phyloP scores from a whole-genome alignment of 2,113 vertebrate genomes.

The Ibidorhyncha struthersii region DNA sequence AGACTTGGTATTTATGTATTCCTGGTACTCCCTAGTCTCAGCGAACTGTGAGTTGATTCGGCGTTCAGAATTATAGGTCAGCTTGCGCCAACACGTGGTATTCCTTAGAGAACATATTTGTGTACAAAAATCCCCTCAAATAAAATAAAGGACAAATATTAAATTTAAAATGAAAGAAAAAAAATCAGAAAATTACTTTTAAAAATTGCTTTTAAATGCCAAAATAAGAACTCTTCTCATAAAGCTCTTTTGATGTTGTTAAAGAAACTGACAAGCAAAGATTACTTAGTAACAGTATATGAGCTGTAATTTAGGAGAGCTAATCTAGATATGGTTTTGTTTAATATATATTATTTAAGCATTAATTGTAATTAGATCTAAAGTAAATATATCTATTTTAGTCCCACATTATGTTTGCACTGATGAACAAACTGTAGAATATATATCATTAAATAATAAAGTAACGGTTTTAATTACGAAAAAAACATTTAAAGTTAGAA shows the following conservation, averaged over 20 bases:
- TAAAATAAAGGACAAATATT: background rate
- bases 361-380: background rate
- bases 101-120: background rate
- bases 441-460: background rate
- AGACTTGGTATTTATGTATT: background rate
- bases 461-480: background rate
- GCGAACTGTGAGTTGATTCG: background rate
- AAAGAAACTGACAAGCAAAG: background rate
- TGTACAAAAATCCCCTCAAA: background rate
- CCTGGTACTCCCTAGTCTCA: background rate
- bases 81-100: background rate
- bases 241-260: background rate
- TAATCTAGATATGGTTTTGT: background rate
- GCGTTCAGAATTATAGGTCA: background rate
- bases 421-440: background rate
- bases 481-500: background rate
- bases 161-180: background rate
- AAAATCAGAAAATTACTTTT: background rate
- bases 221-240: background rate
- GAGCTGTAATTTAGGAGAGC: background rate
- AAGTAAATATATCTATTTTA: background rate
- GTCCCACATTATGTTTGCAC: background rate
- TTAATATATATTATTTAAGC: background rate
- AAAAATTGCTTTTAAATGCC: background rate
- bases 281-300: background rate